Base-by-base conservation (phyloP, 2,888 invertebrate genomes). In the Amblyjoppa proteus region DNA sequence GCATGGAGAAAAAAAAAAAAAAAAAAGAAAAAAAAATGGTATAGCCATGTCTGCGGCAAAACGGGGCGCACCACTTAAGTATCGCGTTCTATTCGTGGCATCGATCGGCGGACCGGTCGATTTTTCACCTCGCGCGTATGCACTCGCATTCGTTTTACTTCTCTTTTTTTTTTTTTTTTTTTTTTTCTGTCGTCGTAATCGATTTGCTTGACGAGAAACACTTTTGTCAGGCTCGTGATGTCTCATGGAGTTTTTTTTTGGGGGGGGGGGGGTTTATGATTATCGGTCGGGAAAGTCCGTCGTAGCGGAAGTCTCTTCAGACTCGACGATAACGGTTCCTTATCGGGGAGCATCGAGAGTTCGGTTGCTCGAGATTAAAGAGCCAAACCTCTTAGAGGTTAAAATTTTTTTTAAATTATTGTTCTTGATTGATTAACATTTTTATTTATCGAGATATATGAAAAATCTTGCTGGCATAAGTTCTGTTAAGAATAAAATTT, bases 31-130 rank as follows among this genome's bases (percentile, higher is more conserved):
- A 56, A 58, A 58, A 58, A 58, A 28, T 31, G 4, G n/a, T 31
- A 34, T 61, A 16, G 16, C 34, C 16, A 7, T 6, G 61, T 6
- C 31, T 61, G 61, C 4, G 34, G 31, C 13, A 11, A 34, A 61
- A 31, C 61, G 31, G 3, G n/a, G 34, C 51, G 75, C 75, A 66
- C 75, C 64, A 76, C 76, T 68, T 53, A n/a, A 61, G 53, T 11
- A 20, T 20, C 20, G 76, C 66, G 28, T 68, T 81, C 80, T 84
- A 85, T 80, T 83, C 69, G 34, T 56, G 73, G 56, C 80, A 83
- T 84, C 81, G 86, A 86, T 86, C 84, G 51, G 38, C 64, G 3
- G 11, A 74, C 28, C 81, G 81, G 81, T 84, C 81, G 81, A 81
- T 81, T 78, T 69, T 69, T 56, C 25, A 34, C 66, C 73, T 66